phyloP scores from a whole-genome alignment of 2,888 invertebrate genomes.

The Hyppa rectilinea region DNA sequence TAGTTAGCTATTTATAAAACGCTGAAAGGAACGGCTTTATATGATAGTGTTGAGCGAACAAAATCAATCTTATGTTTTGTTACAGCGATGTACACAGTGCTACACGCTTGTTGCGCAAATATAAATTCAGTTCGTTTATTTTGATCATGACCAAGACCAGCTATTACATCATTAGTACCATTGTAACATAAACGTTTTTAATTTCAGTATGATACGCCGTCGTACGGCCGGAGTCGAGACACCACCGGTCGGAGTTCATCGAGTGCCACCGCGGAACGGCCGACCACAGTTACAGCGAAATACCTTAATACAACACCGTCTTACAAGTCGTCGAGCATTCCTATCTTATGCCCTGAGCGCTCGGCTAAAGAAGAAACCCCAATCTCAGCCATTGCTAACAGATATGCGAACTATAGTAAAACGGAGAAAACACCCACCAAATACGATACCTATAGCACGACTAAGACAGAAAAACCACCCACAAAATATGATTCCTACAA shows the following conservation, averaged over 20 bases:
- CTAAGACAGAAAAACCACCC: conserved; percentile 69
- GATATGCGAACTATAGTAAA: conserved; percentile 84
- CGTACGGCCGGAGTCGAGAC: conserved; percentile 83
- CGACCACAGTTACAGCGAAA: conserved; percentile 87
- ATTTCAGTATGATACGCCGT: conserved; percentile 87
- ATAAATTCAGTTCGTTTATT: conserved; percentile 8
- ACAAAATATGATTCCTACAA: conserved; percentile 76
- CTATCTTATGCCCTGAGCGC: conserved; percentile 82
- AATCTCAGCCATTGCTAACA: conserved; percentile 83
- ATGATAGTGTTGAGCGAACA: conserved; percentile 81
- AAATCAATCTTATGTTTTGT: conserved; percentile 70
- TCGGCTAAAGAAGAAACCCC: conserved; percentile 83
- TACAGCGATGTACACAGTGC: conserved; percentile 11
- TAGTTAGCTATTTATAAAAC: conserved; percentile 83
- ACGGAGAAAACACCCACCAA: conserved; percentile 61
- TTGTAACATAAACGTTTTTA: conserved; percentile 38
- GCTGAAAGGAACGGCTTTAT: conserved; percentile 80
- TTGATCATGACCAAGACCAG: conserved; percentile 2
- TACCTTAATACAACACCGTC: conserved; percentile 84
- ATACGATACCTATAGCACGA: conserved; percentile 59
- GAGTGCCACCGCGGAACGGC: conserved; percentile 77
- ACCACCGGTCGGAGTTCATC: conserved; percentile 73
- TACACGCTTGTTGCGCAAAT: conserved; percentile 13
- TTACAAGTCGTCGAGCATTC: conserved; percentile 88
- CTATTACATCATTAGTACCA: neutral